Conservation (phyloP, 1,140 invertebrate species). For the Ruditapes philippinarum region DNA sequence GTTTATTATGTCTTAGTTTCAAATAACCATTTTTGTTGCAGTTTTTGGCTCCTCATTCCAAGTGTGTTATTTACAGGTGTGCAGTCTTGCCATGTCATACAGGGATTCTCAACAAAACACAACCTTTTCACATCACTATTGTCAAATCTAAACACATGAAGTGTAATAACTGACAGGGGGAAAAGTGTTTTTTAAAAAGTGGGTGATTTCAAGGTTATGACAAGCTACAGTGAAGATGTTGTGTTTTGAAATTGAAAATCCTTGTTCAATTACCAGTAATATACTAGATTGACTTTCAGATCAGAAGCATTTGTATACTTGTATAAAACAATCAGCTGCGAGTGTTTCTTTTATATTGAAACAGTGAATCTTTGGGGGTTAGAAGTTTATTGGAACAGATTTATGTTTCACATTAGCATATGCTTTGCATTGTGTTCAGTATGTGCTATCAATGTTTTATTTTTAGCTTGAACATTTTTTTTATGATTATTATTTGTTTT, state of each 20-base stretch:
- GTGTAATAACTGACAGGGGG: too few species aligned
- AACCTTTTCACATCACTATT: slow-evolving; percentile 45
- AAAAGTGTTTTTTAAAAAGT: too few species aligned
- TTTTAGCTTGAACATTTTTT: neutral
- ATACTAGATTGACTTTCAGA: slow-evolving; percentile 58
- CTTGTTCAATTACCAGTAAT: slow-evolving; percentile 33
- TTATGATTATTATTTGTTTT: neutral
- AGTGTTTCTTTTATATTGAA: too few species aligned
- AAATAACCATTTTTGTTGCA: slow-evolving; percentile 53
- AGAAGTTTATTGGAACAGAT: neutral
- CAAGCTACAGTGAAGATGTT: slow-evolving; percentile 38
- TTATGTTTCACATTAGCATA: neutral
- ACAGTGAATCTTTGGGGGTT: too few species aligned
- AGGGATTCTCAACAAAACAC: slow-evolving; percentile 56
- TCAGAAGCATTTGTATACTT: slow-evolving; percentile 64
- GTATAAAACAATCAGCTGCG: slow-evolving; percentile 51
- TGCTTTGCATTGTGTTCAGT: slow-evolving; percentile 36
- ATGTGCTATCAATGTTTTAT: slow-evolving; percentile 7
- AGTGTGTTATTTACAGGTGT: slow-evolving; percentile 67
- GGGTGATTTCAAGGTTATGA: neutral
- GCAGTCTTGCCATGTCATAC: slow-evolving; percentile 34
- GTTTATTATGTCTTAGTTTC: neutral
- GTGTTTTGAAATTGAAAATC: slow-evolving; percentile 53
- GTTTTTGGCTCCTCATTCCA: slow-evolving; percentile 59
- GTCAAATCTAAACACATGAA: too few species aligned